phyloP scores from a whole-genome alignment of 2,797 vertebrate species.

The Sebastes cheni region DNA sequence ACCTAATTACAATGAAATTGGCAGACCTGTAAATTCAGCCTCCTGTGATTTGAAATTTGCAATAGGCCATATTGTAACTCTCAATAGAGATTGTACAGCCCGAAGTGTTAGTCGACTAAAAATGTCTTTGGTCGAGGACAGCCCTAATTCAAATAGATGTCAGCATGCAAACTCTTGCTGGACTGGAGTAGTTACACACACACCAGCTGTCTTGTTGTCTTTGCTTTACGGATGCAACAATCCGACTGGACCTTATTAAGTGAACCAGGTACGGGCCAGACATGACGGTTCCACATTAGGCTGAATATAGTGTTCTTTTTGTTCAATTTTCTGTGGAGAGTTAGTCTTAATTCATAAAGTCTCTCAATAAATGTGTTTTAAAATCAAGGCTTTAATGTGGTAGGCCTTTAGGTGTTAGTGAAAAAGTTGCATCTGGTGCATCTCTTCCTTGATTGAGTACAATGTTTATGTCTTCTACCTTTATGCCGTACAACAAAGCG shows the following conservation, averaged over 20 bases:
- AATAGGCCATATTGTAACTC: no score
- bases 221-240: background rate
- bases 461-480: background rate
- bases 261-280: background rate
- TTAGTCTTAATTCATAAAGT: background rate
- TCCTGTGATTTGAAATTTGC: no score
- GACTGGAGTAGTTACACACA: background rate
- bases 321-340: background rate
- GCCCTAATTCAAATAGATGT: background rate
- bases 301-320: background rate
- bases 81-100: no score
- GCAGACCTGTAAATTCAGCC: no score
- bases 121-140: no score
- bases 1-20: no score
- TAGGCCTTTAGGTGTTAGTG: background rate
- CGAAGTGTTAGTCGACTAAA: no score
- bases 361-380: background rate
- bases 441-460: background rate
- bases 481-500: background rate
- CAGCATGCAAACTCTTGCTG: background rate
- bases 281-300: background rate
- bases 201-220: background rate
- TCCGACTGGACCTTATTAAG: background rate
- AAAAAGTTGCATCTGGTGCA: background rate
- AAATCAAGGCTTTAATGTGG: background rate